A percentile compares a stretch with the other conserved stretches of the same genome.
These are phyloP conservation scores for Aspiorhynchus laticeps DNA, from an alignment of 2,113 vertebrate genomes.

Conservation along the genomic window DNA sequence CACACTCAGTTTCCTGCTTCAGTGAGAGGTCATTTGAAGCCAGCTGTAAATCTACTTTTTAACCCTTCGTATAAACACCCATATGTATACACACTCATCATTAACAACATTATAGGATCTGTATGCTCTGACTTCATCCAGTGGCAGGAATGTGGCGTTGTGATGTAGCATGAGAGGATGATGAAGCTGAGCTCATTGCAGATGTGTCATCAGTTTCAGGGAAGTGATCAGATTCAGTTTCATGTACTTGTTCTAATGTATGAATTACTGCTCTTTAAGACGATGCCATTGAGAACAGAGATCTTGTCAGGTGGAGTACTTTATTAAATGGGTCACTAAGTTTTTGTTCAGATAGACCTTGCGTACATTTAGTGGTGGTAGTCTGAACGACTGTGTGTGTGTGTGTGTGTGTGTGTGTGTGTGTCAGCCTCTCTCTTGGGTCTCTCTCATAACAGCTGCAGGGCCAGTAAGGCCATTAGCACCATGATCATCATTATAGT, in stretches of 20 bases:
- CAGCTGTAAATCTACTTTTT: neutral
- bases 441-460: constrained; percentile 48
- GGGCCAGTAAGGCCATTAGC: constrained; percentile 49
- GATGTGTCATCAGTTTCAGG: neutral
- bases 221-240: neutral
- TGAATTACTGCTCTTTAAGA: neutral
- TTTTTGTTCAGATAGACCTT: neutral
- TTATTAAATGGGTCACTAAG: neutral
- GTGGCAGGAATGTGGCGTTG: neutral
- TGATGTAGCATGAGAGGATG: constrained; percentile 18
- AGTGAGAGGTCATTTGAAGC: neutral
- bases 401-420: constrained; percentile 36
- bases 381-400: neutral
- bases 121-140: neutral
- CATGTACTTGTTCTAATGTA: neutral
- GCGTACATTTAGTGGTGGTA: neutral
- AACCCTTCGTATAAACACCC: neutral
- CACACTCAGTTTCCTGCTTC: constrained; percentile 2
- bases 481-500: constrained; percentile 52
- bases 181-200: constrained; percentile 2
- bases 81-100: neutral
- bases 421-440: constrained; percentile 37
- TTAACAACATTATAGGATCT: neutral
- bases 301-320: neutral
- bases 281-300: neutral